Evolutionary conservation across 2,797 vertebrate species (phyloP), one percentile per base, ranked within the genome.

Genomic region (Xenentodon cancila): DNA sequence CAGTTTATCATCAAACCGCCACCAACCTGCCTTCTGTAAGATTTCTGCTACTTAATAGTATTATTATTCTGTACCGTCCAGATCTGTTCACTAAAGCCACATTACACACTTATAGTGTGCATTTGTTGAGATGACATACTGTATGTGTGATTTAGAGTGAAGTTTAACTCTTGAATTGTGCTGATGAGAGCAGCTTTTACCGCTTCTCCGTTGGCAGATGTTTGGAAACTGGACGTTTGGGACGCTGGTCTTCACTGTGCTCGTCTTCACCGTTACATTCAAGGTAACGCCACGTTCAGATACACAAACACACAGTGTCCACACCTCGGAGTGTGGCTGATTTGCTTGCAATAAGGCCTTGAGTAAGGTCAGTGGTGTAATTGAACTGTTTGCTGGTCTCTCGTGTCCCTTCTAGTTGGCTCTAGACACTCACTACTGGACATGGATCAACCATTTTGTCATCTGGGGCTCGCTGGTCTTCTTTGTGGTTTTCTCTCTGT

Each of bases 181-280:
- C 11, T 32, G 12, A 2, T 56, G 40, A 66, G 48, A 19, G 7
- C 47, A 11, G 25, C 17, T 65, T 1, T 30, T 20, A 3, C 37
- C 47, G 34, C 8, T 9, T 19, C 54, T 62, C n/a, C 37, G 16
- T 40, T 50, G 53, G 25, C 60, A 99, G 97, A 92, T 98, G 89
- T 96, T 98, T 92, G 97, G 97, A 81, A 98, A 97, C 80, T 99
- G 97, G 97, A 99, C 97, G 0, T 99, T 99, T 53, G 97, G 97
- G 65, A 98, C 97, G 0, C 90, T 99, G 76, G 95, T 99, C 70
- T 99, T 99, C 86, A 98, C 97, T 11, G 94, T 97, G 68, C 91
- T 99, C 15, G 96, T 99, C 57, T 96, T 99, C 90, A 98, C 97
- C 0, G 97, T 99, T 76, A 99, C 97, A 0, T 90, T 99, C 56